These are phyloP conservation scores for Poeciliopsis paucimaculata DNA, from an alignment of 2,797 vertebrate species.

Conservation along the genomic window DNA sequence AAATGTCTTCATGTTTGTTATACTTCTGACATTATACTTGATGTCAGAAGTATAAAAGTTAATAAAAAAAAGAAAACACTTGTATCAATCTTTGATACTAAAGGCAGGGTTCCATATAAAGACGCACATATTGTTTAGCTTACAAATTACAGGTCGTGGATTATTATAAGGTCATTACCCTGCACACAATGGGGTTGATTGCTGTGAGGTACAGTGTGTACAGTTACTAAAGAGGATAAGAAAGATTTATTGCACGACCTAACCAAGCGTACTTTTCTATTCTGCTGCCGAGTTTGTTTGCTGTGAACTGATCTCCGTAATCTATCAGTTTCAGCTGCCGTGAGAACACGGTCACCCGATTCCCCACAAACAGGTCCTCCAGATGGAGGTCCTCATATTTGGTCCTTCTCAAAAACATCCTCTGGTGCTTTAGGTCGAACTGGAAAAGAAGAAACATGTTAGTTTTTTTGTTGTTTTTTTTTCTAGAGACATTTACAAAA, in stretches of 20 bases:
- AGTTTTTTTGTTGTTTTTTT: neutral
- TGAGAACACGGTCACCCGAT: slow-evolving; percentile 90
- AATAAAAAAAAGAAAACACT: neutral
- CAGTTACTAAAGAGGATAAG: slow-evolving; percentile 11
- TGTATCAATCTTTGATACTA: neutral
- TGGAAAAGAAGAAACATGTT: slow-evolving; percentile 55
- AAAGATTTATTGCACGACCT: neutral
- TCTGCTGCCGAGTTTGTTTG: slow-evolving; percentile 90
- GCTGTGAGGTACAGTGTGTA: slow-evolving; percentile 9
- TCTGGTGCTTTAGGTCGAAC: slow-evolving; percentile 94
- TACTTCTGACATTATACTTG: neutral
- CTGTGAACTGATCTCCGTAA: slow-evolving; percentile 93
- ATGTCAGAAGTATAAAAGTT: neutral
- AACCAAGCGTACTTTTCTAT: slow-evolving; percentile 86
- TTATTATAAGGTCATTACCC: slow-evolving; percentile 9
- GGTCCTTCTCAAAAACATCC: slow-evolving; percentile 88
- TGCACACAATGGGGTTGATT: slow-evolving; percentile 8
- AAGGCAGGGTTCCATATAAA: neutral
- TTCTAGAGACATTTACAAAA: neutral
- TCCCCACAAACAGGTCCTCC: slow-evolving; percentile 93
- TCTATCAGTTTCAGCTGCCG: slow-evolving; percentile 90
- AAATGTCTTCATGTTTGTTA: neutral
- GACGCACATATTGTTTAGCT: neutral
- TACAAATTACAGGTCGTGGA: neutral
- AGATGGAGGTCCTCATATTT: slow-evolving; percentile 84